phyloP scores from a whole-genome alignment of 2,113 vertebrate species.

The Petaurus breviceps region DNA sequence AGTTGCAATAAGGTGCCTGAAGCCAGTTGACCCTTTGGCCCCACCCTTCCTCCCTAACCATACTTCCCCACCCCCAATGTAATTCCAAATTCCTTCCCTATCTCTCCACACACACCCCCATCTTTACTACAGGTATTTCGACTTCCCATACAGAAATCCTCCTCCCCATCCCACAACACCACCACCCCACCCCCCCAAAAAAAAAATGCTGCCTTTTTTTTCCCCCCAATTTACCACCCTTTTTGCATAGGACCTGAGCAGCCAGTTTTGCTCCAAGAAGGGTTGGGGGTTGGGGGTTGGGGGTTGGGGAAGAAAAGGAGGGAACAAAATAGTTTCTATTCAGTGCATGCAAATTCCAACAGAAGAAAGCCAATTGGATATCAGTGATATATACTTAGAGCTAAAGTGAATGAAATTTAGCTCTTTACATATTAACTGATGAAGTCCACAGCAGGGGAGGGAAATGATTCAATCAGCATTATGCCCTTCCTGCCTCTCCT shows the following conservation, averaged over 20 bases:
- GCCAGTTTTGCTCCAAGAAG: not conserved
- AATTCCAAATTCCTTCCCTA: conserved; percentile 12
- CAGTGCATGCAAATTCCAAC: not conserved
- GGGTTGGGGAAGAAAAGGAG: not conserved
- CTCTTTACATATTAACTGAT: conserved; percentile 3
- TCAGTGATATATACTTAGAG: not conserved
- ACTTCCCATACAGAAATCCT: not conserved
- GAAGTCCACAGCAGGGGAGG: not conserved
- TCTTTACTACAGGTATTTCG: not conserved
- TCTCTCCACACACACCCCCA: not conserved
- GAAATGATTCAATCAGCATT: not conserved
- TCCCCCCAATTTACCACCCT: not conserved
- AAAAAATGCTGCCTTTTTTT: not conserved
- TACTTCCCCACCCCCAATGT: not conserved
- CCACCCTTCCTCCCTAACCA: conserved; percentile 1
- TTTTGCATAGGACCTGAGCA: not conserved
- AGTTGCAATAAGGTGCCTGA: not conserved
- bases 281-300: too few relatives aligned
- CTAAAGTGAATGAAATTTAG: conserved; percentile 5
- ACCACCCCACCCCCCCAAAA: not conserved
- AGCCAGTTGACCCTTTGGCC: not conserved
- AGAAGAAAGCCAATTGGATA: not conserved
- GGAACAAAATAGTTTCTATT: not conserved
- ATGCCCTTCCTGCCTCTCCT: not conserved
- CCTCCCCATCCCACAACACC: not conserved